Base-by-base conservation (phyloP, 2,113 vertebrate species). In the Ranitomeya imitator region DNA sequence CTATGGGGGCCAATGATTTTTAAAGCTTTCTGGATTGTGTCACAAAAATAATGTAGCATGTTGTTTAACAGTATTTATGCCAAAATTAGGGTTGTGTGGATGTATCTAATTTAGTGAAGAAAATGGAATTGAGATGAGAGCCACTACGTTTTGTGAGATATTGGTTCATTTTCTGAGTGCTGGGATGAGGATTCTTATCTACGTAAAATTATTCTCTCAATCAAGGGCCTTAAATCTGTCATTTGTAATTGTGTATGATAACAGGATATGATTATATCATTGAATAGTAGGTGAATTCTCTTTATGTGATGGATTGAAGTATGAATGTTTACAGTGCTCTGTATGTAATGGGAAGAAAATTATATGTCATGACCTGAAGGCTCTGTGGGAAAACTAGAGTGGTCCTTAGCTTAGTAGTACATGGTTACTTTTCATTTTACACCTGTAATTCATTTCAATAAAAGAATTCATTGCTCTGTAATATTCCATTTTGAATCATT, bases 101-200 rank as follows among this genome's bases (percentile, higher is more conserved):
- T 71, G 52, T 55, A 26, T 55, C 45, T 71, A 26, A 84, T 65
- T 84, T 83, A 31, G n/a, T n/a, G 26, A 67, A 51, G 81, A 65
- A 54, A 52, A 54, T 52, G 80, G 60, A 8, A 65, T 82, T 65
- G 11, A 67, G 18, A 65, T 54, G 45, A 83, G 81, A 23, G 12
- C 16, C 21, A n/a, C 11, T 65, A 6, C 13, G 19, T 61, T 83
- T 83, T 23, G 45, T 69, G 71, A 63, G 18, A 45, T 12, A 69
- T 31, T 54, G 11, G 18, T 54, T 74, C 57, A 21, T 74, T 85
- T 60, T 73, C 13, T 0, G 55, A 85, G 83, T 45, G 26, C 26
- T 60, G 15, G 6, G 23, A 74, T 60, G 76, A 85, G 83, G 54
- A 85, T 60, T 73, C 83, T 85, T 85, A 59, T 85, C 83, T 59